Evolutionary conservation across 2,113 vertebrate genomes (phyloP).

Genomic region (Forbesichthys agassizii): DNA sequence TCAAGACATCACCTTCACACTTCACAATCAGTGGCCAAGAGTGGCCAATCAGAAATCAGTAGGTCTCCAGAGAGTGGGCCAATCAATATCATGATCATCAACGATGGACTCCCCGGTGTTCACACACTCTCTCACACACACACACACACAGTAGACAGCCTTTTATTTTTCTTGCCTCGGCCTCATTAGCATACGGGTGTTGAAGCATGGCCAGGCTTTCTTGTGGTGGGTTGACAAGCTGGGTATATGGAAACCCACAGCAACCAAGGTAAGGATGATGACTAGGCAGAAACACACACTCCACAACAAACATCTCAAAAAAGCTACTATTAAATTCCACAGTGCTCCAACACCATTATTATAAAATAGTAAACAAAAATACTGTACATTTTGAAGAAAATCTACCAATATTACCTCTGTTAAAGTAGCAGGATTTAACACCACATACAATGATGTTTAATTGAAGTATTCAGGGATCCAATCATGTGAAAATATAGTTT

Average conservation of each 20-base stretch:
- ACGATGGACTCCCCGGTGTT: slow-evolving; percentile 18
- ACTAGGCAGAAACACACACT: slow-evolving; percentile 11
- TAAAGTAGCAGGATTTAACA: too few species aligned
- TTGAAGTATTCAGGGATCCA: too few species aligned
- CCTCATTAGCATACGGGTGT: slow-evolving; percentile 32
- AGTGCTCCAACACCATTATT: too few species aligned
- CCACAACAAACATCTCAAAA: background rate
- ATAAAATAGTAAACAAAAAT: too few species aligned
- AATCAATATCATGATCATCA: slow-evolving; percentile 63
- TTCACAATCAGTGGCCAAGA: slow-evolving; percentile 62
- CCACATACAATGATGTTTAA: too few species aligned
- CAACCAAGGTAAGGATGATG: slow-evolving; percentile 20
- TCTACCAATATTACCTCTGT: too few species aligned
- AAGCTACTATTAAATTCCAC: too few species aligned
- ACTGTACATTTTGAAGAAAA: too few species aligned
- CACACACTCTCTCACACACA: background rate
- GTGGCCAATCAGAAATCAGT: slow-evolving; percentile 63
- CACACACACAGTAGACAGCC: background rate
- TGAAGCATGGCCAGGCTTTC: background rate
- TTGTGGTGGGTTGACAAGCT: slow-evolving; percentile 9
- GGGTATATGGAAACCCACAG: background rate
- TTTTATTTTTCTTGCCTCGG: background rate
- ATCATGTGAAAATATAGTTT: too few species aligned
- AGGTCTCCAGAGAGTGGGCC: slow-evolving; percentile 45
- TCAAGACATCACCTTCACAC: slow-evolving; percentile 55